phyloP scores from a whole-genome alignment of 2,797 vertebrate genomes.

The Intellagama lesueurii region DNA sequence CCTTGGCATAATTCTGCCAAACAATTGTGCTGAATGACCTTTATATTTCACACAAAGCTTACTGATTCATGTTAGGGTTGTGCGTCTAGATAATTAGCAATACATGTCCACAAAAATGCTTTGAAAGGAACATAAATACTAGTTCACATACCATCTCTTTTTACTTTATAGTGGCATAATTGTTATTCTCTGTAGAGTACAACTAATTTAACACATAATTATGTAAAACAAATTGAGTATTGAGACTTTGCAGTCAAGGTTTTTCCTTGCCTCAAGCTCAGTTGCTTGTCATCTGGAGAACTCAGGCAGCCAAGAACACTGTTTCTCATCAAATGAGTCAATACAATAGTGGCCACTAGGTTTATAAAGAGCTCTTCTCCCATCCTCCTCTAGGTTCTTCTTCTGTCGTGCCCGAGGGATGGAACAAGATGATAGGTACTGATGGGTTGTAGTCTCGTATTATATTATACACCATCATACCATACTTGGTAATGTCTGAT shows the following conservation, averaged over 20 bases:
- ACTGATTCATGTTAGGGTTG: background rate
- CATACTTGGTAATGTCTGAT: no score
- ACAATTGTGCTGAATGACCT: background rate
- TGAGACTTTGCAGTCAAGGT: background rate
- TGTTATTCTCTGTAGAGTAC: constrained; percentile 9
- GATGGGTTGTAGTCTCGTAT: background rate
- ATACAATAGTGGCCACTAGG: background rate
- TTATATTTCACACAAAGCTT: constrained; percentile 15
- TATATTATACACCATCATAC: no score
- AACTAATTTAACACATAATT: constrained; percentile 23
- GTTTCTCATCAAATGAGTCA: background rate
- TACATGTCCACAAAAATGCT: background rate
- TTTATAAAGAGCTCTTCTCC: background rate
- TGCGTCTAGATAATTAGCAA: background rate
- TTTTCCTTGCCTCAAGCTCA: constrained; percentile 16
- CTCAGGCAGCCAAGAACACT: background rate
- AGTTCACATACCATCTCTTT: constrained; percentile 23
- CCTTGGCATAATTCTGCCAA: constrained; percentile 12
- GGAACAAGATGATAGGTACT: background rate
- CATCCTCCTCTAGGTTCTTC: background rate
- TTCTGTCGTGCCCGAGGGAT: background rate
- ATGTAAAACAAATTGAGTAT: constrained; percentile 32
- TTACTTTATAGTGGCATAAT: constrained; percentile 18
- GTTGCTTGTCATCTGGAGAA: background rate
- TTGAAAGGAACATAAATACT: constrained; percentile 23